phyloP scores from a whole-genome alignment of 2,113 vertebrate species.

The Gallinago undulata region DNA sequence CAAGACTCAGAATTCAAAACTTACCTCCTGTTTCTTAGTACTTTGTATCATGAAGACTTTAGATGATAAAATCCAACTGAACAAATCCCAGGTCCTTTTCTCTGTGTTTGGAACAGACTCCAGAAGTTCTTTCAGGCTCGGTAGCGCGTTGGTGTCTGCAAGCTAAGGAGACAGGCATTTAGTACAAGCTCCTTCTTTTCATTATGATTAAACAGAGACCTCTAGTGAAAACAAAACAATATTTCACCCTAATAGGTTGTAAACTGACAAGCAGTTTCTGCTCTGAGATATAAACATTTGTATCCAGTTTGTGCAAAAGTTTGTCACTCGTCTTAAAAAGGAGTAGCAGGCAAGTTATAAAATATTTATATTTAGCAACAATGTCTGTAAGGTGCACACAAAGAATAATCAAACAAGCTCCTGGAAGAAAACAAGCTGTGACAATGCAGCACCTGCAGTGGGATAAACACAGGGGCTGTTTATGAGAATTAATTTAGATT shows the following conservation, averaged over 20 bases:
- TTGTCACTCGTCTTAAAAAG: background rate
- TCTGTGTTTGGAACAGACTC: slow-evolving; percentile 74
- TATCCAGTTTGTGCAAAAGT: background rate
- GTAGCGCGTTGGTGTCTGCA: slow-evolving; percentile 83
- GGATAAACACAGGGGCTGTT: background rate
- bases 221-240: slow-evolving; percentile 52
- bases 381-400: too few species aligned
- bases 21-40: slow-evolving; percentile 87
- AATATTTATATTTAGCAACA: background rate
- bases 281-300: background rate
- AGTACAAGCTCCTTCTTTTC: background rate
- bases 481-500: background rate
- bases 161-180: slow-evolving; percentile 72
- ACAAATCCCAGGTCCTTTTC: slow-evolving; percentile 81
- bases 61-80: slow-evolving; percentile 92
- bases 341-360: background rate
- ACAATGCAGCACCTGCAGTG: fast-evolving
- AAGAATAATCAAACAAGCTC: background rate
- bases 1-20: background rate
- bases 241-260: background rate
- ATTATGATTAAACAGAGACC: slow-evolving; percentile 48
- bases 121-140: slow-evolving; percentile 85
- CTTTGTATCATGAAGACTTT: slow-evolving; percentile 90
- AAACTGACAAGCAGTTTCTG: background rate
- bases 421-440: background rate